Percentiles rank a stretch among this genome's conserved stretches.
These are phyloP conservation scores for Seison nebaliae DNA, from an alignment of 1,140 invertebrate species.

Conservation along the genomic window DNA sequence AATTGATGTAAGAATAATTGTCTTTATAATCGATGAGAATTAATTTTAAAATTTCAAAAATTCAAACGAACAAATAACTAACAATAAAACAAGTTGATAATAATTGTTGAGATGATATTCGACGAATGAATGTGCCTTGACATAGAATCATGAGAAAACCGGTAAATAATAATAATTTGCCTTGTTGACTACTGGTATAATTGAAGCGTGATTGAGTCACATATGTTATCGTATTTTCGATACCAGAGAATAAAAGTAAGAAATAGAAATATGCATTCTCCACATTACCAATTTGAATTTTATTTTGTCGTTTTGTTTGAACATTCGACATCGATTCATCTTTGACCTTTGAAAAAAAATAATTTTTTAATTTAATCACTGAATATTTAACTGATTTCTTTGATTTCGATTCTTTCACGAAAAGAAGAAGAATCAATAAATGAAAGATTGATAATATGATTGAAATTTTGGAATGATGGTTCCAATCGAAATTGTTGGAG, in stretches of 20 bases:
- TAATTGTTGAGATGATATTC: constrained; percentile 46
- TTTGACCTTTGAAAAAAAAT: constrained; percentile 29
- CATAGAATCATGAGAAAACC: constrained; percentile 70
- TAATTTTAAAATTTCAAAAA: too few species aligned
- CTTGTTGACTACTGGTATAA: constrained; percentile 78
- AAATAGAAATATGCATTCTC: constrained; percentile 73
- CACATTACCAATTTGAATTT: constrained; percentile 28
- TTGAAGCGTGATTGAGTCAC: constrained; percentile 68
- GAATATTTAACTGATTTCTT: constrained; percentile 1
- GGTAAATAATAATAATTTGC: constrained; percentile 80
- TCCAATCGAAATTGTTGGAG: constrained; percentile 40
- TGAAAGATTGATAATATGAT: constrained; percentile 47
- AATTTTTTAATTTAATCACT: not conserved
- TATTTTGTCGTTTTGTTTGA: not conserved
- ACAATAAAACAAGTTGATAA: constrained; percentile 42
- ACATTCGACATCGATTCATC: constrained; percentile 22
- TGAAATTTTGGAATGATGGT: constrained; percentile 56
- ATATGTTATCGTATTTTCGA: constrained; percentile 91
- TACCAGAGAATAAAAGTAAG: constrained; percentile 75
- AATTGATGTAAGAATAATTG: too few species aligned
- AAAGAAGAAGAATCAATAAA: constrained; percentile 45
- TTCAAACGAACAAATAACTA: too few species aligned
- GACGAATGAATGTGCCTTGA: constrained; percentile 61
- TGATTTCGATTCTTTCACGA: constrained; percentile 47
- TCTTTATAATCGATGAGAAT: too few species aligned